Base-by-base conservation (phyloP, 2,797 vertebrate genomes). In the Amblyopsis hoosieri region DNA sequence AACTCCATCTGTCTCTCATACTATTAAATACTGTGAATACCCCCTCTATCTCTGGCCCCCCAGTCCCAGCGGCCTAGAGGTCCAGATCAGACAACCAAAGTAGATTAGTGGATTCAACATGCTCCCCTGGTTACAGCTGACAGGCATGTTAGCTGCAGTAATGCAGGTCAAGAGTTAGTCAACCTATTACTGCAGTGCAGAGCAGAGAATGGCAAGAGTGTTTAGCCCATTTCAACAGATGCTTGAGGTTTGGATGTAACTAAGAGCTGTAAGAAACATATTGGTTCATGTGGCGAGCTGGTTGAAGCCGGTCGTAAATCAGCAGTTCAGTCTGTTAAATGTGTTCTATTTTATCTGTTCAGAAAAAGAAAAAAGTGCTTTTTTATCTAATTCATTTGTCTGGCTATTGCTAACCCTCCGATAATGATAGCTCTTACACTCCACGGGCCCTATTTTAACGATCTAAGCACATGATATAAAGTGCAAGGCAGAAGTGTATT, bases 81-180 rank as follows among this genome's bases (percentile, higher is more conserved):
- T 29, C 19, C 19, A 8, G 19, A 31, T 29, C 51, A 57, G n/a
- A 10, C 42, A n/a, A 12, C n/a, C 37, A 10, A 54, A 57, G 33
- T 29, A 57, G 31, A 55, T 55, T 55, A 14, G 5, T 14, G n/a
- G 37, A 57, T 57, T 45, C 31, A 17, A 52, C 51, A 23, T 15
- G 51, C 51, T 52, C 17, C 17, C 17, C 15, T 52, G 10, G 4
- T 50, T 29, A 23, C 52, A 31, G 52, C 52, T 54, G 19, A 54
- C 19, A 54, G 15, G 8, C 49, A 10, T 14, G 15, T 15, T 51
- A 17, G 49, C 15, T 51, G 49, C 49, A 51, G 51, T 3, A 37
- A 33, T 37, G 33, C 33, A 37, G 33, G 33, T 37, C 33, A 37
- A 37, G 7, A 37, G 33, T 23, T 15, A 15, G 47, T 47, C 12